Evolutionary conservation across 2,113 vertebrate species (phyloP).

Genomic region (Ophiodon elongatus): DNA sequence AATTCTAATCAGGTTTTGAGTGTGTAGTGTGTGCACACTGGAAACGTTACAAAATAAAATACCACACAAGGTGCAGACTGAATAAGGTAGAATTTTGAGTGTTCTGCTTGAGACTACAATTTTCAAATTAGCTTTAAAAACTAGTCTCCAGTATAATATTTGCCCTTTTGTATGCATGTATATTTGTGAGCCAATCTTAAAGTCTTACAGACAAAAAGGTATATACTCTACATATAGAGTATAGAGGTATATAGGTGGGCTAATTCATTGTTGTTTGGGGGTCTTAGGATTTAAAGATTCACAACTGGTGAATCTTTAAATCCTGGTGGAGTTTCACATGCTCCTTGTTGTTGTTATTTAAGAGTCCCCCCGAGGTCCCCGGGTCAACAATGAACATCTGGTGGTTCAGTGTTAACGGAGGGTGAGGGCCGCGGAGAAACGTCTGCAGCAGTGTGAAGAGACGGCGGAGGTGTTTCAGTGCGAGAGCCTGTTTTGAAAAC

Average conservation of each 20-base stretch:
- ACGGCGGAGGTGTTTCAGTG: slow-evolving; percentile 4
- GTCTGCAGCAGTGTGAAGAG: slow-evolving; percentile 11
- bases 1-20: background rate
- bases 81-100: background rate
- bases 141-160: background rate
- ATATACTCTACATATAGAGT: too few relatives aligned
- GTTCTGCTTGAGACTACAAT: background rate
- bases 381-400: slow-evolving; percentile 47
- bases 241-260: background rate
- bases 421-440: background rate
- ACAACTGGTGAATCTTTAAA: too few relatives aligned
- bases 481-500: background rate
- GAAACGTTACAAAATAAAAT: background rate
- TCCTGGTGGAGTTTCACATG: slow-evolving; percentile 25
- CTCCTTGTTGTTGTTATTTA: slow-evolving; percentile 25
- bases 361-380: background rate
- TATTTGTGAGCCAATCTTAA: background rate
- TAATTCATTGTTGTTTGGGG: background rate
- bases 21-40: too few relatives aligned
- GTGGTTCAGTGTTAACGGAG: slow-evolving; percentile 27
- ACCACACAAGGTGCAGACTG: background rate
- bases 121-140: background rate
- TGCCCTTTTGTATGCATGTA: background rate
- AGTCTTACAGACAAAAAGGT: too few relatives aligned
- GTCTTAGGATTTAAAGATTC: background rate